Conservation (phyloP, 1,140 invertebrate genomes). For the Megalopta genalis region DNA sequence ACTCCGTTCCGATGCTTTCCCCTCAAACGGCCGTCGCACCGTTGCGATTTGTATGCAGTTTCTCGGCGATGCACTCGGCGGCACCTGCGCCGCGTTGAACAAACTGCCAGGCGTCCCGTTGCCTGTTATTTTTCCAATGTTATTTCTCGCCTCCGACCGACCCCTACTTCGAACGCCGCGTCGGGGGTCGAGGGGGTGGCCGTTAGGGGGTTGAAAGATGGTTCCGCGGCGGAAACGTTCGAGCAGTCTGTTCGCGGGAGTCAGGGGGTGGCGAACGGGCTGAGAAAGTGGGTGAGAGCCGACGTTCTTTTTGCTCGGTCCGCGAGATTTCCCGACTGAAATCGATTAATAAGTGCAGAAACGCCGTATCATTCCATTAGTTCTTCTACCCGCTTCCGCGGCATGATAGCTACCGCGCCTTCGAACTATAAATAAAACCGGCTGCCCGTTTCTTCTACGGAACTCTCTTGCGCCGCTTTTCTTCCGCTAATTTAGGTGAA, state of each 20-base stretch:
- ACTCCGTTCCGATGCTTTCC: not conserved
- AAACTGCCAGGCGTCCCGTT: conserved; percentile 6
- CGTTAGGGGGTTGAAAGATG: conserved; percentile 21
- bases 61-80: not conserved
- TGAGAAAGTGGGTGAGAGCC: not conserved
- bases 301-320: not conserved
- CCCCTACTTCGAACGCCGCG: not conserved
- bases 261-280: not conserved
- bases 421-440: not conserved
- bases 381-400: not conserved
- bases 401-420: not conserved
- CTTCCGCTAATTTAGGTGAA: too few species aligned
- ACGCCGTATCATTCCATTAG: not conserved
- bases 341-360: conserved; percentile 2
- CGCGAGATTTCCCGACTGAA: not conserved
- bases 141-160: conserved; percentile 1
- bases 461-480: too few species aligned
- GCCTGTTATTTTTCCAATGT: conserved; percentile 22
- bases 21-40: too few species aligned
- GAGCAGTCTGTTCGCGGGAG: not conserved
- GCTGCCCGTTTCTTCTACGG: not conserved
- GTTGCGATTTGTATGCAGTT: conserved; percentile 27
- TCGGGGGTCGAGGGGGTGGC: too few species aligned
- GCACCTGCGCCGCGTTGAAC: not conserved
- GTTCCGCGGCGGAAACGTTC: not conserved